Evolutionary conservation across 2,113 vertebrate genomes (phyloP).

Genomic region (Danionella cerebrum): DNA sequence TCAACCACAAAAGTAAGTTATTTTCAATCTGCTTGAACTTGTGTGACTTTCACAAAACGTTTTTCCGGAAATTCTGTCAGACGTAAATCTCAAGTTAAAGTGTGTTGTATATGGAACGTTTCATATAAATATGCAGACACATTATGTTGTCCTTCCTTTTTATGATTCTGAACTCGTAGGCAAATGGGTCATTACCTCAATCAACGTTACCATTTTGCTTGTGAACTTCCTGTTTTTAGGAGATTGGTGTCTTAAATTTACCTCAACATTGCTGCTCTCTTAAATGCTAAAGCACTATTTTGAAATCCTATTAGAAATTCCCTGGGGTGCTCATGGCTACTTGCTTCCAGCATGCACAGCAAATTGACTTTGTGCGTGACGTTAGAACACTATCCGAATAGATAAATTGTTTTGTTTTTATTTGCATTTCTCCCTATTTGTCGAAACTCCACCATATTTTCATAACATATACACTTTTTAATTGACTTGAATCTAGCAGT

Average conservation of each 20-base stretch:
- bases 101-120: too few species aligned
- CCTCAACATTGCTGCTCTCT: too few species aligned
- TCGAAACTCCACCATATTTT: too few species aligned
- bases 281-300: background rate
- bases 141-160: too few species aligned
- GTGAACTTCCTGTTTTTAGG: too few species aligned
- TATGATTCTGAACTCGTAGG: too few species aligned
- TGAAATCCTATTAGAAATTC: background rate
- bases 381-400: background rate
- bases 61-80: too few species aligned
- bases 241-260: too few species aligned
- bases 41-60: background rate
- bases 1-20: slow-evolving; percentile 75
- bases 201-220: background rate
- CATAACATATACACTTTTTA: background rate
- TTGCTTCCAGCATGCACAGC: background rate
- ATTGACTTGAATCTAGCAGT: background rate
- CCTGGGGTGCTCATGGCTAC: background rate
- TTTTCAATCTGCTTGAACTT: background rate
- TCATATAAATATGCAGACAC: too few species aligned
- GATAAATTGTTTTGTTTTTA: background rate
- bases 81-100: too few species aligned
- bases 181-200: too few species aligned
- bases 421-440: background rate
- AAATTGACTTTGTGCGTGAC: background rate